Evolutionary conservation across 2,113 vertebrate species (phyloP), one percentile per base, ranked within the genome.

Genomic region (Sylvilagus bachmani): DNA sequence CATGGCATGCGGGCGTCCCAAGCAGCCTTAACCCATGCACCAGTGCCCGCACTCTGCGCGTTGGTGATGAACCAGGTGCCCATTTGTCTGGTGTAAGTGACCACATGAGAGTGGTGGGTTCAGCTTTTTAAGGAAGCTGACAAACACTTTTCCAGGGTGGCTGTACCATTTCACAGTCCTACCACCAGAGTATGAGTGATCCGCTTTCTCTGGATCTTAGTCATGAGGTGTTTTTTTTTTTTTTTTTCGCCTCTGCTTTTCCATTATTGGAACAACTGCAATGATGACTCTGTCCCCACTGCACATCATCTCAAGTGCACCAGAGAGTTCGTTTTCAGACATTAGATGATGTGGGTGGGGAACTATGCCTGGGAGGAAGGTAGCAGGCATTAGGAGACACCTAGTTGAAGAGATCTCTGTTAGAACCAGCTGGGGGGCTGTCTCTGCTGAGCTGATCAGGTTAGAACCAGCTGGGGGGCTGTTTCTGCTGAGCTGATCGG

Each of bases 261-360:
- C 80, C 10, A 6, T 80, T 69, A 61, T 49, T 31, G 44, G 21
- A 81, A n/a, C 69, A 67, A 80, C 31, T 69, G 19, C 11, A 6
- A 69, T 51, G 67, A 49, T 44, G 44, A 44, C 3, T 69, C 49
- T 85, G 17, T 74, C 67, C 36, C 36, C 80, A 27, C 31, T 73
- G 13, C 25, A 61, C 25, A 80, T 69, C 53, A 21, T 81, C 88
- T 38, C 67, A 49, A 62, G 66, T 69, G 33, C 67, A 31, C 19
- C 31, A 81, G 24, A 81, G 31, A 44, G 44, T 90, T 90, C 66
- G 90, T 36, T 67, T 92, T 90, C 86, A 93, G 81, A 93, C n/a
- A 62, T 64, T 78, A 78, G 78, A 92, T 67, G 38, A 73, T 36
- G 85, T 74, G 51, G 83, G 25, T 6, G 33, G 17, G 38, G 16